A percentile compares a stretch with the other conserved stretches of the same genome.
Evolutionary conservation across 2,797 vertebrate genomes (phyloP).

Genomic region (Eleutherodactylus coqui): DNA sequence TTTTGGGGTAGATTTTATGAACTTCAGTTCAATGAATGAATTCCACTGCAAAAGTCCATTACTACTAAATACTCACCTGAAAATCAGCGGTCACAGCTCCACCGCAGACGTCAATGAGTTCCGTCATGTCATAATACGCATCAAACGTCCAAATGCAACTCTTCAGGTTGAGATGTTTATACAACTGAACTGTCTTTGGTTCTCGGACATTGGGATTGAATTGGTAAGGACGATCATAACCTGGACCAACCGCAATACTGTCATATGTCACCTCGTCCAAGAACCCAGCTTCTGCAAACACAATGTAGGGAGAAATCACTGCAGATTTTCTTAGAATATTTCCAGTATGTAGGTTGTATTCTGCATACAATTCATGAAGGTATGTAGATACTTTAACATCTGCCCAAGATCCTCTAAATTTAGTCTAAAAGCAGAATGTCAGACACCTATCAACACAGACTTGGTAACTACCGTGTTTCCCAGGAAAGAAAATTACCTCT

Average conservation of each 20-base stretch:
- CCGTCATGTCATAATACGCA: constrained; percentile 97
- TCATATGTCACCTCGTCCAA: constrained; percentile 85
- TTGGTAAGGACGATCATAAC: constrained; percentile 93
- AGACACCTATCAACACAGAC: too few species aligned
- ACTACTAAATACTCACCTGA: constrained; percentile 79
- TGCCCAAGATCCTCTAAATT: neutral
- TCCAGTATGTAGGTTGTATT: neutral
- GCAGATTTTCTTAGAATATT: neutral
- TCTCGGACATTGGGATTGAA: constrained; percentile 88
- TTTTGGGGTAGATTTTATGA: too few species aligned
- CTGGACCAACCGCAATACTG: constrained; percentile 86
- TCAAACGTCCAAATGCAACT: constrained; percentile 99
- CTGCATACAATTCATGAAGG: neutral
- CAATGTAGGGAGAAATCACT: neutral
- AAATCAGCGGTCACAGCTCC: constrained; percentile 96
- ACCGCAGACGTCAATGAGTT: constrained; percentile 93
- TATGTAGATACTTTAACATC: neutral
- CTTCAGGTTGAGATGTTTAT: constrained; percentile 97
- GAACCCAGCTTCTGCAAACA: constrained; percentile 86
- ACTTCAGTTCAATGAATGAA: too few species aligned
- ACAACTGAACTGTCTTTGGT: constrained; percentile 89
- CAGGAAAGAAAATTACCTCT: too few species aligned
- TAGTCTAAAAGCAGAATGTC: neutral
- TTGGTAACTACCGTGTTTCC: too few species aligned
- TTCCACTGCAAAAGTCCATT: too few species aligned